Conservation (phyloP, 23 tunicate genomes). For the Corella eumyota region DNA sequence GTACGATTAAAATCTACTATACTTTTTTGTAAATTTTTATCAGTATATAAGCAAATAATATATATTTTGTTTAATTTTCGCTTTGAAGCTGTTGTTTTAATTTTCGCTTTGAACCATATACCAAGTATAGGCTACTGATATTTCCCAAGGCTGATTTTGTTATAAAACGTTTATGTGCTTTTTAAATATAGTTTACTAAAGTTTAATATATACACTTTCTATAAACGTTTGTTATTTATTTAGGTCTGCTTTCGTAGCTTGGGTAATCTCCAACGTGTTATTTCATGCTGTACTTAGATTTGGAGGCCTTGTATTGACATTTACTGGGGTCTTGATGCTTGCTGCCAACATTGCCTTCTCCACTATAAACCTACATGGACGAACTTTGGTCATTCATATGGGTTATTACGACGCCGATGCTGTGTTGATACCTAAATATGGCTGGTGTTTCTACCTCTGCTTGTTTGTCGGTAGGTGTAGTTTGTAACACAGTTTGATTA, state of each 20-base stretch:
- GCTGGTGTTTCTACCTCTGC: slow-evolving; percentile 91
- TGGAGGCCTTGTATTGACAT: slow-evolving; percentile 45
- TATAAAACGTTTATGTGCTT: too few species aligned
- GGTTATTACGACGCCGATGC: slow-evolving; percentile 45
- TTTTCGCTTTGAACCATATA: too few species aligned
- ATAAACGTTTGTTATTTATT: too few species aligned
- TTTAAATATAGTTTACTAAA: too few species aligned
- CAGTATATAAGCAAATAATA: neutral
- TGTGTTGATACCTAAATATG: slow-evolving; percentile 25
- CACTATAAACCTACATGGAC: slow-evolving; percentile 28
- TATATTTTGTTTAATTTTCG: neutral
- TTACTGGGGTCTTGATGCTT: slow-evolving; percentile 62
- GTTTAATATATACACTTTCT: too few species aligned
- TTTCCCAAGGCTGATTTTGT: too few species aligned
- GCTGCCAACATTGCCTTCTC: slow-evolving; percentile 48
- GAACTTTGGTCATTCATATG: slow-evolving; percentile 23
- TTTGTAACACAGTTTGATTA: too few species aligned
- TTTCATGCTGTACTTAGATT: slow-evolving; percentile 46
- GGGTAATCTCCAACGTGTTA: slow-evolving; percentile 53
- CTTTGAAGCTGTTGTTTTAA: too few species aligned
- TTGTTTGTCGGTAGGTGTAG: slow-evolving; percentile 45
- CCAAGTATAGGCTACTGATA: too few species aligned
- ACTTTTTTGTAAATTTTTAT: neutral
- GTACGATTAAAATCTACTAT: slow-evolving; percentile 15
- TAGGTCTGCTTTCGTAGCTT: slow-evolving; percentile 82